Base-by-base conservation (phyloP, 2,888 invertebrate species). In the Apocheima hispidaria region DNA sequence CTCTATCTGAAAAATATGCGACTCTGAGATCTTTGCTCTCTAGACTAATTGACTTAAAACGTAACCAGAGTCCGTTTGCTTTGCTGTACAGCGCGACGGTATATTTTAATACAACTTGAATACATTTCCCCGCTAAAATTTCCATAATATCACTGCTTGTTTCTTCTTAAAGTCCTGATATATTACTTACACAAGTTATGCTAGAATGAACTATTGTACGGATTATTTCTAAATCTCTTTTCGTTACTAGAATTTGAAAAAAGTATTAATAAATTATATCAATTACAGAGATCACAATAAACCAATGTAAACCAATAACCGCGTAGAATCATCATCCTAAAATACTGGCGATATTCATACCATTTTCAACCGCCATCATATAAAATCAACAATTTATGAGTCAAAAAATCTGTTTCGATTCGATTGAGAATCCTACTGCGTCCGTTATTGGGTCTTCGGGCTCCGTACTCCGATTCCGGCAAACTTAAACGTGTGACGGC, bases 381-480 rank as follows among this genome's bases (percentile, higher is more conserved):
- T 70, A 79, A 75, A 73, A 75, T 73, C 71, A 75, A 75, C 78
- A 78, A 82, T 83, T 80, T 82, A 82, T 82, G 80, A 78, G 73
- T 77, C 75, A 78, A 80, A 83, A 79, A 83, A 80, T 82, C 82
- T 79, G 79, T 74, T 81, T 76, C 75, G 77, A 79, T 78, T 79
- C 83, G 83, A 86, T 86, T 82, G 81, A 83, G 77, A 81, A 76
- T 76, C 76, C 78, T 79, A 79, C 82, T 75, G 80, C 81, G 76
- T 78, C 79, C 77, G 82, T 86, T 87, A 87, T 87, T 86, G 79
- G 83, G 78, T 79, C 77, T 77, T 77, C 73, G 78, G 78, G 76
- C 73, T 77, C 73, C 67, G 73, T 74, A 76, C 79, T 79, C 72
- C 71, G 72, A 75, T 69, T 65, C 68, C 61, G 66, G 68, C 71